A percentile compares a stretch with the other conserved stretches of the same genome.
Evolutionary conservation across 2,113 vertebrate species (phyloP).

Genomic region (Terrapene triunguis): DNA sequence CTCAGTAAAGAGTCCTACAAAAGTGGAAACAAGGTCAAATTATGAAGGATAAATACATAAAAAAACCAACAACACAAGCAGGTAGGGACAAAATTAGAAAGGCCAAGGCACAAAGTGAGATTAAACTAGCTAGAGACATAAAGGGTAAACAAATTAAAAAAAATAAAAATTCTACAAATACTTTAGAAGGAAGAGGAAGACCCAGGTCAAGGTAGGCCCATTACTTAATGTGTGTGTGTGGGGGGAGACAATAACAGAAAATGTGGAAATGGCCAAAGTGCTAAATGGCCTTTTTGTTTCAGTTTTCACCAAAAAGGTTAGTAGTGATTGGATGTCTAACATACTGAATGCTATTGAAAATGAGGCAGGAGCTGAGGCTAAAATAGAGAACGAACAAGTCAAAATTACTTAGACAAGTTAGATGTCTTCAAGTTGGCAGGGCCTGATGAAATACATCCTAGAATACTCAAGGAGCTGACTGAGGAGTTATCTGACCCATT

Average conservation of each 20-base stretch:
- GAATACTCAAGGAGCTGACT: not conserved
- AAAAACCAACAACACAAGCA: too few relatives aligned
- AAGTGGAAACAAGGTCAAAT: too few relatives aligned
- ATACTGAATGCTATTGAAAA: not conserved
- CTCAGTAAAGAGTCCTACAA: too few relatives aligned
- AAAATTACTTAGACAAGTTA: not conserved
- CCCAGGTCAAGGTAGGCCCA: not conserved
- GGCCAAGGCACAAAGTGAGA: not conserved
- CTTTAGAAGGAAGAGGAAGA: not conserved
- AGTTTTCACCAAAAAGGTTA: not conserved
- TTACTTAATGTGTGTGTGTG: not conserved
- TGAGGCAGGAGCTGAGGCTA: not conserved
- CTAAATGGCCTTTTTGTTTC: not conserved
- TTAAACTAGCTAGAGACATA: not conserved
- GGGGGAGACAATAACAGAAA: not conserved
- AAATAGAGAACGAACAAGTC: not conserved
- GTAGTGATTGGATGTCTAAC: not conserved
- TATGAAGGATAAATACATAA: too few relatives aligned
- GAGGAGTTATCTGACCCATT: not conserved
- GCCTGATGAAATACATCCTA: not conserved
- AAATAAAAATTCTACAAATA: not conserved
- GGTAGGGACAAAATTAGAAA: too few relatives aligned
- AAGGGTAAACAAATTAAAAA: not conserved
- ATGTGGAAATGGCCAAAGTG: not conserved
- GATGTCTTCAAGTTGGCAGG: not conserved